These are phyloP conservation scores for Corythoichthys haematopterus DNA, from an alignment of 2,113 vertebrate genomes.

Conservation along the genomic window DNA sequence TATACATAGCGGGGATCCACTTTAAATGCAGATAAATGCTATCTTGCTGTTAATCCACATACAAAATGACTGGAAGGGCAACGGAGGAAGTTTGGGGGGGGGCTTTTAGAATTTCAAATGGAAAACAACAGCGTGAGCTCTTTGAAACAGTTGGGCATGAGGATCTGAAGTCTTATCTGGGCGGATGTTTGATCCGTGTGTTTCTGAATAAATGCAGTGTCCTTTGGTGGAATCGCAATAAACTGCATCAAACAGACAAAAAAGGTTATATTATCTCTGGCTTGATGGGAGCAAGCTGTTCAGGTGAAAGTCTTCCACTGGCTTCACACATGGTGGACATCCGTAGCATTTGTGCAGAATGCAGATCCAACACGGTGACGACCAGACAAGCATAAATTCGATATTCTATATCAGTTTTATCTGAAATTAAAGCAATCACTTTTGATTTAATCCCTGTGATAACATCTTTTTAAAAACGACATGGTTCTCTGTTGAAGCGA, in stretches of 20 bases:
- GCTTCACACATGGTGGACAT: conserved; percentile 43
- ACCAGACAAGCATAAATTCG: neutral
- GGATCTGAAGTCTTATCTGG: conserved; percentile 35
- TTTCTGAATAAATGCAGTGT: conserved; percentile 25
- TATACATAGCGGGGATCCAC: neutral
- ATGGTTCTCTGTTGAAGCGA: neutral
- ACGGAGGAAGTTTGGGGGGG: neutral
- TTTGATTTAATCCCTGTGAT: conserved; percentile 13
- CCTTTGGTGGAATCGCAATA: conserved; percentile 23
- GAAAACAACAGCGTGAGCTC: conserved; percentile 31
- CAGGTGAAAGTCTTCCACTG: conserved; percentile 45
- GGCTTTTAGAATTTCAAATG: conserved; percentile 46
- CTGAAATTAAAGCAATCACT: neutral
- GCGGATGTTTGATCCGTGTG: conserved; percentile 21
- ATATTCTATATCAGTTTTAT: neutral
- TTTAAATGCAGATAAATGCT: neutral
- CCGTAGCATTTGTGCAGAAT: conserved; percentile 6
- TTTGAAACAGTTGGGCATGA: conserved; percentile 29
- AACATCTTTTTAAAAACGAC: neutral
- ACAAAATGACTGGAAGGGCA: neutral
- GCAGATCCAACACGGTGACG: neutral
- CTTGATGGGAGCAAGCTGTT: conserved; percentile 45
- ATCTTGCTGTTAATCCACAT: neutral
- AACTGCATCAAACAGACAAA: conserved; percentile 19
- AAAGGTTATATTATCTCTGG: conserved; percentile 34